These are phyloP conservation scores for Neelides sp. DNA, from an alignment of 1,140 invertebrate genomes.

Conservation along the genomic window DNA sequence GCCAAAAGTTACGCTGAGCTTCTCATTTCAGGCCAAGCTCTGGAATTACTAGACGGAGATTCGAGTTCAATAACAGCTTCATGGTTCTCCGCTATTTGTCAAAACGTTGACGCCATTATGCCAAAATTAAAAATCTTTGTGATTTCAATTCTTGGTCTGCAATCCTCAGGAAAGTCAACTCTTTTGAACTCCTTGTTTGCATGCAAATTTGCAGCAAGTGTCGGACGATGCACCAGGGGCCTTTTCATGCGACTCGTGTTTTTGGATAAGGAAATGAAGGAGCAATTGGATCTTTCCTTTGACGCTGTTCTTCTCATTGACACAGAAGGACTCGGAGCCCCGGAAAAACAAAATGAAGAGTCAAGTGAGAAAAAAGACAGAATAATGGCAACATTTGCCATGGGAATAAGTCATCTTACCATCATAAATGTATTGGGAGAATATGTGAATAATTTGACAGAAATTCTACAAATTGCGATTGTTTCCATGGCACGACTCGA, in stretches of 20 bases:
- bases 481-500: constrained; percentile 7
- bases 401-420: constrained; percentile 14
- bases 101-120: neutral
- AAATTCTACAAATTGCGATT: constrained; percentile 14
- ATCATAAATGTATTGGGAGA: constrained; percentile 19
- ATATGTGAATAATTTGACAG: neutral
- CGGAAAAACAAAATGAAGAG: constrained; percentile 5
- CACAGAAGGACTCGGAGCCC: constrained; percentile 17
- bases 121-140: constrained; percentile 12
- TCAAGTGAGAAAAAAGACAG: constrained; percentile 10
- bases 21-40: too few species aligned
- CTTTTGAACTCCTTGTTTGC: constrained; percentile 19
- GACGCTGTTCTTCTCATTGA: constrained; percentile 18
- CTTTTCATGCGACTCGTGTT: constrained; percentile 15
- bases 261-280: neutral
- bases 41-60: constrained; percentile 15
- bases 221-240: constrained; percentile 14
- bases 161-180: constrained; percentile 18
- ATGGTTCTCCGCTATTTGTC: too few species aligned
- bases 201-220: constrained; percentile 13
- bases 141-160: constrained; percentile 14
- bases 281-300: neutral
- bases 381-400: constrained; percentile 12
- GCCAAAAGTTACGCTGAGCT: too few species aligned
- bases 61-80: neutral